phyloP scores from a whole-genome alignment of 2,888 invertebrate genomes.

The Pinctada fucata region DNA sequence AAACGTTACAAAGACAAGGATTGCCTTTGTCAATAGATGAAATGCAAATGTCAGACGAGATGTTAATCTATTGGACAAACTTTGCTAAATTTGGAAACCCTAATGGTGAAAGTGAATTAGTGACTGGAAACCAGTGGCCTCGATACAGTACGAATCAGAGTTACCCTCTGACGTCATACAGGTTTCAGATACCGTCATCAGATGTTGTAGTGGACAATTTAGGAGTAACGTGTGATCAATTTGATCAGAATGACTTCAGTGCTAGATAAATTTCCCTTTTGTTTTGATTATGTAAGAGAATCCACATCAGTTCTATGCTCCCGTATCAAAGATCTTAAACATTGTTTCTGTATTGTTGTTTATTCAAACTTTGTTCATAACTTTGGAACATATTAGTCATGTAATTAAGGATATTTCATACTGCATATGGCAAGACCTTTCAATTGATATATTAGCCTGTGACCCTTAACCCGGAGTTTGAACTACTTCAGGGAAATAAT shows the following conservation, averaged over 20 bases:
- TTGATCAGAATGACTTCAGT: conserved; percentile 29
- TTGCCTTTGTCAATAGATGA: conserved; percentile 44
- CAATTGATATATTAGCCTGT: no score
- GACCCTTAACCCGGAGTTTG: no score
- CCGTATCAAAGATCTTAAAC: no score
- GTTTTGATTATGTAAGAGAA: no score
- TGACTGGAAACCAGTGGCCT: conserved; percentile 12
- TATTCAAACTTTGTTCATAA: no score
- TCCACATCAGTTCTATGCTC: no score
- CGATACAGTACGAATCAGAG: background rate
- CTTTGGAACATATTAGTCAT: no score
- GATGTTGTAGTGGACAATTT: conserved; percentile 26
- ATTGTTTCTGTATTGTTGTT: no score
- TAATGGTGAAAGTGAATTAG: conserved; percentile 32
- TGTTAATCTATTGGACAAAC: conserved; percentile 62
- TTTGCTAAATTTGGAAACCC: conserved; percentile 64
- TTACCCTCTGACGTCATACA: conserved; percentile 10
- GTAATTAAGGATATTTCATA: no score
- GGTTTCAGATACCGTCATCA: conserved; percentile 23
- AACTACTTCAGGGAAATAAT: no score
- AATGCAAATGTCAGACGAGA: conserved; percentile 41
- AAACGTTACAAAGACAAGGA: conserved; percentile 40
- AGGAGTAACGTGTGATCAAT: conserved; percentile 27
- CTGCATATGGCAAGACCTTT: no score
- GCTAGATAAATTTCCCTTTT: background rate